Base-by-base conservation (phyloP, 2,797 vertebrate genomes). In the Xenops minutus region DNA sequence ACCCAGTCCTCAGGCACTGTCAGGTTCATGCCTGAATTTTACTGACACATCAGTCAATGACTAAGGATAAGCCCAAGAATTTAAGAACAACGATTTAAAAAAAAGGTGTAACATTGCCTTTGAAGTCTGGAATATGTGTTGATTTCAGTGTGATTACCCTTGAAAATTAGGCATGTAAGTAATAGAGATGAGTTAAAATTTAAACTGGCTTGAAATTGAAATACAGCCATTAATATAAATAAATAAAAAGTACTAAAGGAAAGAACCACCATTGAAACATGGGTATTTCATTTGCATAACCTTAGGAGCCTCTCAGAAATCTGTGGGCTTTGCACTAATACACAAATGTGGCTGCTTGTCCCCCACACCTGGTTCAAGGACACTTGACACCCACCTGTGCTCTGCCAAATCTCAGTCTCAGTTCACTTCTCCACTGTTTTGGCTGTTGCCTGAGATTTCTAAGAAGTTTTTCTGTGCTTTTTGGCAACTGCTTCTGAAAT, bases 101-200 rank as follows among this genome's bases (percentile, higher is more conserved):
- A 59, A 14, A 37, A 67, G 12, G 39, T 72, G 69, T 66, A 86
- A 62, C 17, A 52, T 78, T 95, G 92, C 92, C 86, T 96, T 93
- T 97, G 84, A 94, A 95, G 95, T 93, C 77, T 94, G 93, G 94
- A 86, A 94, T 34, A 76, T 22, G 39, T 52, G 56, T 59, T 86
- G 71, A 75, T 69, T 92, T 92, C 51, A 76, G 63, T 67, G 56
- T 63, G 59, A 90, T 49, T 41, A 59, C 26, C 32, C 49, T 81
- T 82, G 46, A 90, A 86, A 88, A 93, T 58, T 24, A 90, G 48
- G 24, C 36, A 72, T 8, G 19, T 46, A 87, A 67, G 23, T 59
- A 79, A 83, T 1, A 89, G 20, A 24, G 26, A 64, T 58, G 29
- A 75, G 49, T n/a, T 51, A 29, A 68, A 82, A 68, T 89, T 81